Percentiles rank a stretch among this genome's conserved stretches.
These are phyloP conservation scores for Numenius arquata DNA, from an alignment of 2,113 vertebrate species.

Conservation along the genomic window DNA sequence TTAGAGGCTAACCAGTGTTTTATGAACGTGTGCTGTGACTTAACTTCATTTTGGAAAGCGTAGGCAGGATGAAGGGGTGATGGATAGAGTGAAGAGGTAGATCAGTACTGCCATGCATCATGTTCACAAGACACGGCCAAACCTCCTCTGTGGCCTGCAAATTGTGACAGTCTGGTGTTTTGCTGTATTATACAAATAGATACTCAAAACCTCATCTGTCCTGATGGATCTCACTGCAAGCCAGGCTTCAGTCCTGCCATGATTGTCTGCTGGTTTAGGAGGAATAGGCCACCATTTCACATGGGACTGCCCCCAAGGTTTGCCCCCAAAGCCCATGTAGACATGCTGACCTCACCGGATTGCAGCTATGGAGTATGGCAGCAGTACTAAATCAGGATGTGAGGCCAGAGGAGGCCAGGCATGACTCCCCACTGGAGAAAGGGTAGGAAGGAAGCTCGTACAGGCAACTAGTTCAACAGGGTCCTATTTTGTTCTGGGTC, in stretches of 20 bases:
- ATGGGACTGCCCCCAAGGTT: neutral
- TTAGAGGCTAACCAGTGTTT: neutral
- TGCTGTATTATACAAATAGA: neutral
- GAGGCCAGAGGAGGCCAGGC: neutral
- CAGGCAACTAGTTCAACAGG: neutral
- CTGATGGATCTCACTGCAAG: neutral
- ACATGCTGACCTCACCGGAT: neutral
- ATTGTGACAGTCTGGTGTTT: neutral
- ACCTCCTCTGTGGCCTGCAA: neutral
- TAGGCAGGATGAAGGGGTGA: neutral
- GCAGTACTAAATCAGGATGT: neutral
- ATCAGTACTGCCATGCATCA: fast-evolving
- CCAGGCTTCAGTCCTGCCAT: neutral
- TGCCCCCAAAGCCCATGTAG: neutral
- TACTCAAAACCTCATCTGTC: neutral
- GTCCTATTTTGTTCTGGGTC: neutral
- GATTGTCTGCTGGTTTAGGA: neutral
- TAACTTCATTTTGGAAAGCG: neutral
- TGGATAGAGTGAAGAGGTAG: neutral
- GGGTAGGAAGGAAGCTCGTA: neutral
- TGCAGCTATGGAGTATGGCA: neutral
- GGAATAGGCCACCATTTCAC: neutral
- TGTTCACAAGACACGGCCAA: neutral
- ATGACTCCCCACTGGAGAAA: neutral
- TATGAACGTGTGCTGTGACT: neutral